Percentiles rank a stretch among this genome's conserved stretches.
Evolutionary conservation across 2,113 vertebrate species (phyloP).

Genomic region (Mohoua ochrocephala): DNA sequence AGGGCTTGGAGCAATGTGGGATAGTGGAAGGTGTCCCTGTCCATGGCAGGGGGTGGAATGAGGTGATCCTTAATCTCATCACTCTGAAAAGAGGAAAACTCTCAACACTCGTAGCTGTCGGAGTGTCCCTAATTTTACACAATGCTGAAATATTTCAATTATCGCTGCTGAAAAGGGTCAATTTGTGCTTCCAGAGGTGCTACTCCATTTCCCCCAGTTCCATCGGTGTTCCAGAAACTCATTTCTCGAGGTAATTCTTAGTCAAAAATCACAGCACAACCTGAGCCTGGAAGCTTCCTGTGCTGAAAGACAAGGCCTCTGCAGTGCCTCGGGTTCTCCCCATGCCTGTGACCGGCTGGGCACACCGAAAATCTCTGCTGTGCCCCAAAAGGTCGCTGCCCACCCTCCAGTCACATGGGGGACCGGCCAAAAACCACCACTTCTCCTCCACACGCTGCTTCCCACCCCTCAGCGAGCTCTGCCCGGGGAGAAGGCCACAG

Average conservation of each 20-base stretch:
- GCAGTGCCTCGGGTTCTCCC: background rate
- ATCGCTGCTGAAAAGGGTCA: background rate
- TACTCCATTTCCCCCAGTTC: background rate
- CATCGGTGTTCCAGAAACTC: background rate
- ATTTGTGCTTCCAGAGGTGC: background rate
- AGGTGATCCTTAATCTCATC: background rate
- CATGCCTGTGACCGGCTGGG: rapidly evolving
- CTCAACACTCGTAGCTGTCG: too few relatives aligned
- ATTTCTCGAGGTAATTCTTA: background rate
- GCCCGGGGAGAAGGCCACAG: background rate
- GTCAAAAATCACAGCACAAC: background rate
- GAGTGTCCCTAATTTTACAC: background rate
- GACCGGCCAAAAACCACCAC: background rate
- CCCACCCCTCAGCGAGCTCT: background rate
- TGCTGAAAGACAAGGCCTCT: background rate
- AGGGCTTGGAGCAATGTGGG: background rate
- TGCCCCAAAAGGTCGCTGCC: background rate
- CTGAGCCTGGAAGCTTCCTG: background rate
- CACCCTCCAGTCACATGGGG: background rate
- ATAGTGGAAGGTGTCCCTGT: background rate
- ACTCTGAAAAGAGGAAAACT: background rate
- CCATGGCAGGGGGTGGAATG: background rate
- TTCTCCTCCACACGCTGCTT: rapidly evolving
- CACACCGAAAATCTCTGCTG: background rate
- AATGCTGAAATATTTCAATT: background rate